Percentiles rank a stretch among this genome's conserved stretches.
These are phyloP conservation scores for Passer montanus DNA, from an alignment of 2,113 vertebrate genomes.

Conservation along the genomic window DNA sequence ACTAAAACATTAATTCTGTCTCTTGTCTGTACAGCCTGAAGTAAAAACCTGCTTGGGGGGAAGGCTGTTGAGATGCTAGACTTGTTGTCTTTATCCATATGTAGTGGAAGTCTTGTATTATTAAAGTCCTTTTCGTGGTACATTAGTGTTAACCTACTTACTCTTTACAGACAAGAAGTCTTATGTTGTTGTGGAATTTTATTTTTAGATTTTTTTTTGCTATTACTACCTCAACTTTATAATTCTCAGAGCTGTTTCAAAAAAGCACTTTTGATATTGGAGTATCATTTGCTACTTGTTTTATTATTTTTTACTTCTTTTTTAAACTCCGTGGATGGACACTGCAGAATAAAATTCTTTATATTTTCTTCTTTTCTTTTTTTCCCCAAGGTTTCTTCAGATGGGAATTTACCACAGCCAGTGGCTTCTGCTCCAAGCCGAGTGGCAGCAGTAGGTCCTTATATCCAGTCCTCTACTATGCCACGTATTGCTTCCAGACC, in stretches of 20 bases:
- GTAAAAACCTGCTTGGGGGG: not conserved
- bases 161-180: not conserved
- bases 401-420: slow-evolving; percentile 79
- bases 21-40: not conserved
- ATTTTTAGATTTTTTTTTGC: not conserved
- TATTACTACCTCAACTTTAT: not conserved
- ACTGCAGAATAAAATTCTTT: not conserved
- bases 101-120: not conserved
- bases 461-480: slow-evolving; percentile 96
- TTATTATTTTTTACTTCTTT: not conserved
- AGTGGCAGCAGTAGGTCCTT: slow-evolving; percentile 95
- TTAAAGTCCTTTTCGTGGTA: slow-evolving; percentile 26
- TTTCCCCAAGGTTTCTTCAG: slow-evolving; percentile 76
- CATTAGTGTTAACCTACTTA: not conserved
- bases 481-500: slow-evolving; percentile 86
- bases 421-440: slow-evolving; percentile 81
- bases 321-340: not conserved
- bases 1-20: not conserved
- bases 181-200: fast-evolving
- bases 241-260: not conserved
- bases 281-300: not conserved
- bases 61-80: not conserved
- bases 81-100: not conserved
- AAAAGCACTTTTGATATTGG: not conserved
- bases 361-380: not conserved